Conservation (phyloP, 2,113 vertebrate species). For the Scomber colias region DNA sequence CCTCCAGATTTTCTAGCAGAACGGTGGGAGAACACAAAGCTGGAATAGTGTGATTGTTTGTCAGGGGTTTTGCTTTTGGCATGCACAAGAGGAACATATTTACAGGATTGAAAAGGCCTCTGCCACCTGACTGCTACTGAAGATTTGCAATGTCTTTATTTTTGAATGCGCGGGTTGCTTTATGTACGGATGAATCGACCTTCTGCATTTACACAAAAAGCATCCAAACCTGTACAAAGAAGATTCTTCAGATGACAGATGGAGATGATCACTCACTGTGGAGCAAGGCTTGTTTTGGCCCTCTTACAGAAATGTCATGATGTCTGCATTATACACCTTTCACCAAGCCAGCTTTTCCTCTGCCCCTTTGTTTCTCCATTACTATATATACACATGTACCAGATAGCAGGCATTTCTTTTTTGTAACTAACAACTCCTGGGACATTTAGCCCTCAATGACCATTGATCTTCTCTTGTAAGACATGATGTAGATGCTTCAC, state of each 20-base stretch:
- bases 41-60: constrained; percentile 44
- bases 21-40: constrained; percentile 9
- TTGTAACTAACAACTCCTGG: constrained; percentile 26
- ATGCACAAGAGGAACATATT: constrained; percentile 12
- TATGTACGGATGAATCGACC: constrained; percentile 24
- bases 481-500: constrained; percentile 56
- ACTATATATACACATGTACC: constrained; percentile 9
- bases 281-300: constrained; percentile 58
- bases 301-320: constrained; percentile 59
- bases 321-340: constrained; percentile 62
- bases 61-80: constrained; percentile 33
- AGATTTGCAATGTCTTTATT: constrained; percentile 47
- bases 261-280: constrained; percentile 58
- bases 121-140: constrained; percentile 41
- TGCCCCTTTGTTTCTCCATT: constrained; percentile 44
- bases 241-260: constrained; percentile 59
- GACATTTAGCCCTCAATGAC: constrained; percentile 56
- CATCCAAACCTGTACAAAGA: constrained; percentile 15
- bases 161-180: constrained; percentile 1
- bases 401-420: constrained; percentile 22
- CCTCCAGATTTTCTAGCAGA: constrained; percentile 13
- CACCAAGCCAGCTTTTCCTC: constrained; percentile 31
- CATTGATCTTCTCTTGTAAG: constrained; percentile 70
- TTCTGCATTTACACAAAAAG: constrained; percentile 7
- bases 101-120: constrained; percentile 43